Percentiles rank a stretch among this genome's conserved stretches.
Evolutionary conservation across 1,140 invertebrate genomes (phyloP).

Genomic region (Rhagoletis zephyria): DNA sequence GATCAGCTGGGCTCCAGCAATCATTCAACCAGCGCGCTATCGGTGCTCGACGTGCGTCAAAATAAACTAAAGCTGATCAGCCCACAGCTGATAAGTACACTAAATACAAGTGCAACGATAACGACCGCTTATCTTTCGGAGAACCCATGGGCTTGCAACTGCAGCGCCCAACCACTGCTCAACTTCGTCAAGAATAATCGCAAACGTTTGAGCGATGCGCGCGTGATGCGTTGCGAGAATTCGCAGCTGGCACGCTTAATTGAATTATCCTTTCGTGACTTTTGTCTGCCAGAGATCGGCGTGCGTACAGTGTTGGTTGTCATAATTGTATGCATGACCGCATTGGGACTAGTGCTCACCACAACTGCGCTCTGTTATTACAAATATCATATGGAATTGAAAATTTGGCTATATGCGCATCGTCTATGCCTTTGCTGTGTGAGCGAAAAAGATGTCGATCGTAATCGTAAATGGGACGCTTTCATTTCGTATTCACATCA

Average conservation of each 20-base stretch:
- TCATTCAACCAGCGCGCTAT: conserved; percentile 11
- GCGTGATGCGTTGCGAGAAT: neutral
- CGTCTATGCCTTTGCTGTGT: conserved; percentile 14
- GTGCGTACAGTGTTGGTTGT: conserved; percentile 14
- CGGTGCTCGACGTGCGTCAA: conserved; percentile 12
- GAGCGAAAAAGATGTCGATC: conserved; percentile 27
- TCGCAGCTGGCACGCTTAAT: neutral
- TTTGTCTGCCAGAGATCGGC: conserved; percentile 30
- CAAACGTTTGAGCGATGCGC: neutral
- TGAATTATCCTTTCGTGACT: conserved; percentile 6
- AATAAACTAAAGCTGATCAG: conserved; percentile 9
- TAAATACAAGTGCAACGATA: neutral
- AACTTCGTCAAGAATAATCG: conserved; percentile 33
- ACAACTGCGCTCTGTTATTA: conserved; percentile 18
- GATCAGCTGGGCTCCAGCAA: conserved; percentile 29
- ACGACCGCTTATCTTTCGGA: neutral
- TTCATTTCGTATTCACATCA: conserved; percentile 41
- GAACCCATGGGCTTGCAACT: conserved; percentile 40
- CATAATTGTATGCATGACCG: neutral
- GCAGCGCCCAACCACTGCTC: conserved; percentile 17
- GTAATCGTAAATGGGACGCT: conserved; percentile 30
- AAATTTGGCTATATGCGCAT: conserved; percentile 27
- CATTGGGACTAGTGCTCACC: neutral
- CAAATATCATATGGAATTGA: conserved; percentile 29
- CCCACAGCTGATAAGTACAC: neutral